A percentile compares a stretch with the other conserved stretches of the same genome.
phyloP scores from a whole-genome alignment of 2,797 vertebrate species.

The Falco columbarius region DNA sequence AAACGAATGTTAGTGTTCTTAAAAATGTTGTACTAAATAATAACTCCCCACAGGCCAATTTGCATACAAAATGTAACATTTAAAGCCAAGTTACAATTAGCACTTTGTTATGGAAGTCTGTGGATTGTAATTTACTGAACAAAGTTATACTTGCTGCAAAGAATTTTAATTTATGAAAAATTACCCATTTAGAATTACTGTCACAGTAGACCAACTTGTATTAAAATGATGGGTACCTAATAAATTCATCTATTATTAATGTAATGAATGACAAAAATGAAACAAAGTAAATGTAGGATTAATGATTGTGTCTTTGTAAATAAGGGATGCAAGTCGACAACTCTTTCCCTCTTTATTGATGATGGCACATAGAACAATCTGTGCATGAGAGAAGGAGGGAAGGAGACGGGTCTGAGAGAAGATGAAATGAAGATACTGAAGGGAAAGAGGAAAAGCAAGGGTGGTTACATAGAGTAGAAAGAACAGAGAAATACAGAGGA shows the following conservation, averaged over 20 bases:
- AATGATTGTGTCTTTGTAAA: neutral
- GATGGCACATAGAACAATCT: neutral
- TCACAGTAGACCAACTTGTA: slow-evolving; percentile 53
- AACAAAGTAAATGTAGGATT: slow-evolving; percentile 31
- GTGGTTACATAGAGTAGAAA: neutral
- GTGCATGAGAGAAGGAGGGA: neutral
- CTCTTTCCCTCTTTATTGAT: neutral
- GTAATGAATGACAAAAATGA: slow-evolving; percentile 10
- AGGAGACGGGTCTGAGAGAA: neutral
- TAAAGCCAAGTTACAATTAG: slow-evolving; percentile 79
- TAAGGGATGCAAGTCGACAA: neutral
- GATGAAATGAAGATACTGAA: neutral
- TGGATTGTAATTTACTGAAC: slow-evolving; percentile 72
- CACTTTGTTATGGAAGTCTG: slow-evolving; percentile 72
- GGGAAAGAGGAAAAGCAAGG: neutral
- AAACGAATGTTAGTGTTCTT: slow-evolving; percentile 72
- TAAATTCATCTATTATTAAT: slow-evolving; percentile 45
- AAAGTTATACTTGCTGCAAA: slow-evolving; percentile 66
- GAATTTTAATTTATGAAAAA: slow-evolving; percentile 77
- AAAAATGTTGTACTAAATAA: slow-evolving; percentile 72
- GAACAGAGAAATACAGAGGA: neutral
- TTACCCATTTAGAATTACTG: slow-evolving; percentile 62
- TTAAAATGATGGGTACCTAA: slow-evolving; percentile 57
- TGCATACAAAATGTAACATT: slow-evolving; percentile 77
- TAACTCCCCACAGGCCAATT: slow-evolving; percentile 73